Evolutionary conservation across 2,797 vertebrate genomes (phyloP).

Genomic region (Mus caroli): DNA sequence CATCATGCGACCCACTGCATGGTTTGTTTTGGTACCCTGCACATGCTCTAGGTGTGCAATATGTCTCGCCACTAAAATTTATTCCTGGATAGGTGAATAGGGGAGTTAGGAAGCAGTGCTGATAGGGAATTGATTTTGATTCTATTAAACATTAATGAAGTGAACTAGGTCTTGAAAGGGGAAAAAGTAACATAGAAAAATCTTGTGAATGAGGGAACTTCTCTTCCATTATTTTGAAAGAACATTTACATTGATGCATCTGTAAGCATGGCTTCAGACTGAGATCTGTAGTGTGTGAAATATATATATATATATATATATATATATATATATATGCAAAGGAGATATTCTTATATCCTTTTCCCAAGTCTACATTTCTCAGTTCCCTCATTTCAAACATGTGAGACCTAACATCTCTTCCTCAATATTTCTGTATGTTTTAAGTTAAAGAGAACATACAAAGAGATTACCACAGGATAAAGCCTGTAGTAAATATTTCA

Average conservation of each 20-base stretch:
- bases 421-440: not conserved
- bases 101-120: not conserved
- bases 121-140: not conserved
- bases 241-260: not conserved
- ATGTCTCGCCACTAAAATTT: not conserved
- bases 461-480: not conserved
- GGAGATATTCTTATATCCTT: not conserved
- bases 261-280: conserved; percentile 9
- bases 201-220: not conserved
- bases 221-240: not conserved
- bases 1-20: not conserved
- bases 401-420: not conserved
- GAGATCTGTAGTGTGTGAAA: not conserved
- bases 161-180: not conserved
- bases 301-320: too few species aligned
- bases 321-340: not conserved
- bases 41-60: not conserved
- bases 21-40: not conserved
- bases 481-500: not conserved
- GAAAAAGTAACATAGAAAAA: not conserved
- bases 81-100: not conserved
- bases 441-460: not conserved
- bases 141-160: not conserved
- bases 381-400: not conserved
- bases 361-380: not conserved